A percentile compares a stretch with the other conserved stretches of the same genome.
Conservation (phyloP, 2,797 vertebrate species). For the Pangasius macronema region DNA sequence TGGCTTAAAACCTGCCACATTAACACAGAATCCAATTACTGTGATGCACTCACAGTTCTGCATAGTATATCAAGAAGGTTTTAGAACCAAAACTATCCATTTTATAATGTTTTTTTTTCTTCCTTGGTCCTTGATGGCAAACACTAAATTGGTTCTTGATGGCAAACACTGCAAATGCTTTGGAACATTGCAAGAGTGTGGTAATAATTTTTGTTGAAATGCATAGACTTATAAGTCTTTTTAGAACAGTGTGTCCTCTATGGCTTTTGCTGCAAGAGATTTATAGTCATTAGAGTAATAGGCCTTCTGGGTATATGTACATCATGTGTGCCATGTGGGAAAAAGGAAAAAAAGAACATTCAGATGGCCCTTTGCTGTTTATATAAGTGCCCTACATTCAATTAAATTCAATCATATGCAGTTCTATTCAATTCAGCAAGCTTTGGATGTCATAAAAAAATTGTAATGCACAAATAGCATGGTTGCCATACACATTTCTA, state of each 20-base stretch:
- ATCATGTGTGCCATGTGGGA: constrained; percentile 19
- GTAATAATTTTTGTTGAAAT: not conserved
- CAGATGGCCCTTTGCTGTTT: constrained; percentile 20
- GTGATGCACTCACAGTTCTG: not conserved
- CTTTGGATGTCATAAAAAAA: no score
- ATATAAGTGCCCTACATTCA: constrained; percentile 1
- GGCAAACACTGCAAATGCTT: not conserved
- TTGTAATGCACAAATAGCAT: not conserved
- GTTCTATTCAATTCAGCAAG: not conserved
- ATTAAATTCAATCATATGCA: not conserved
- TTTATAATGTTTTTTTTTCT: not conserved
- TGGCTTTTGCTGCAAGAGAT: not conserved
- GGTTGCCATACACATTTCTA: not conserved
- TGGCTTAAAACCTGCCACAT: not conserved
- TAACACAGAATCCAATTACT: constrained; percentile 2
- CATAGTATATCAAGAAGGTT: not conserved
- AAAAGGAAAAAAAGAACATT: not conserved
- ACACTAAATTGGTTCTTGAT: not conserved
- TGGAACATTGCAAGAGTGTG: no score
- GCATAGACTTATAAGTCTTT: not conserved
- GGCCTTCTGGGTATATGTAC: constrained; percentile 7
- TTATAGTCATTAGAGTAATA: constrained; percentile 3
- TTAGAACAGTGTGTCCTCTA: not conserved
- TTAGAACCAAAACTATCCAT: not conserved
- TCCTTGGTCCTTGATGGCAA: no score